Evolutionary conservation across 2,113 vertebrate species (phyloP).

Genomic region (Probosciger aterrimus): DNA sequence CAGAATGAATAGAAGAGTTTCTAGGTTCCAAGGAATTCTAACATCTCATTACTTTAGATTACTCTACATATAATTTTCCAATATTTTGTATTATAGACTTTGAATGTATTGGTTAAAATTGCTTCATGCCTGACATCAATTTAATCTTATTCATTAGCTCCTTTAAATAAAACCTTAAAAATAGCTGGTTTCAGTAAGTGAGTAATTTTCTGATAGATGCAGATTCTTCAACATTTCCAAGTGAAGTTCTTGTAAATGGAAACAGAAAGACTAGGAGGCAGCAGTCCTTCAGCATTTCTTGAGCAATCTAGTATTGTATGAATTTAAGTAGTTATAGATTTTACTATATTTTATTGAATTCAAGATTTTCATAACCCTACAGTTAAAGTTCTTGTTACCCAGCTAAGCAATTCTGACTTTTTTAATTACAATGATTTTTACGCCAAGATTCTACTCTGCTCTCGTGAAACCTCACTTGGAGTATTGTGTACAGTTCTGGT

Average conservation of each 20-base stretch:
- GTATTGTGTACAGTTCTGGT: too few species aligned
- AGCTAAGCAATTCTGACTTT: background rate
- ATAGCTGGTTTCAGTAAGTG: constrained; percentile 70
- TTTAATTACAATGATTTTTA: background rate
- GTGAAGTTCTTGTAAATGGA: constrained; percentile 45
- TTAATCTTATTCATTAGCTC: constrained; percentile 73
- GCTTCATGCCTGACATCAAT: constrained; percentile 71
- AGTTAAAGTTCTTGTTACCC: background rate
- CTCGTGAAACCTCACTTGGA: too few species aligned
- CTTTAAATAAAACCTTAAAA: constrained; percentile 73
- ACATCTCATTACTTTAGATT: constrained; percentile 83
- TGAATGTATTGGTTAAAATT: constrained; percentile 76
- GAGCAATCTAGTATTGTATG: background rate
- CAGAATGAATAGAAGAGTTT: constrained; percentile 81
- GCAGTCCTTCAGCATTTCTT: background rate
- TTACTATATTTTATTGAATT: background rate
- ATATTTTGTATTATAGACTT: constrained; percentile 74
- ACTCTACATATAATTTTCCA: constrained; percentile 76
- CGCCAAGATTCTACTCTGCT: too few species aligned
- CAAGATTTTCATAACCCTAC: background rate
- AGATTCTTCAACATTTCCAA: constrained; percentile 51
- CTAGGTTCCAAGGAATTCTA: constrained; percentile 81
- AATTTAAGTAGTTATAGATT: background rate
- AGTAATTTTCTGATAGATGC: constrained; percentile 72
- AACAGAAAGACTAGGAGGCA: constrained; percentile 24